These are phyloP conservation scores for Intellagama lesueurii DNA, from an alignment of 2,797 vertebrate species.

Conservation along the genomic window DNA sequence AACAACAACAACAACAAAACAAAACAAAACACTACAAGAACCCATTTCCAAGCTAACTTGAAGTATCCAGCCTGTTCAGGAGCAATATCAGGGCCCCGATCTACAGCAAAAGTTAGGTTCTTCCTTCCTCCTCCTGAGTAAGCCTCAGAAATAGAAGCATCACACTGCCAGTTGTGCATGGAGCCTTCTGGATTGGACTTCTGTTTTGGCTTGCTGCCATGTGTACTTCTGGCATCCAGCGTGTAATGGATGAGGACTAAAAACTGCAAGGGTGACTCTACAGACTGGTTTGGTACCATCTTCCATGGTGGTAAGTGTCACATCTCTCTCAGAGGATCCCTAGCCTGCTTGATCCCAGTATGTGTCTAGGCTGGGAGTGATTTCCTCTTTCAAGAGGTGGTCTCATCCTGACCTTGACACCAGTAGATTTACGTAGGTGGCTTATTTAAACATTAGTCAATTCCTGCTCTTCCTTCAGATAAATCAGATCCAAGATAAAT, in stretches of 20 bases:
- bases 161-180: not conserved
- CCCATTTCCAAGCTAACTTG: no score
- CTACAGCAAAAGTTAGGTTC: not conserved
- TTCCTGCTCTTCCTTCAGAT: not conserved
- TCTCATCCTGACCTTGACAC: not conserved
- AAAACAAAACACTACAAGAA: no score
- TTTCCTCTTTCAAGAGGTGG: not conserved
- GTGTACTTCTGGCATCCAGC: not conserved
- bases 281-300: not conserved
- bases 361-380: not conserved
- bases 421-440: not conserved
- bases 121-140: not conserved
- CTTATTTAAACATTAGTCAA: not conserved
- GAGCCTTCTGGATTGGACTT: not conserved
- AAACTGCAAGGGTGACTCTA: not conserved
- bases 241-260: not conserved
- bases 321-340: no score
- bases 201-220: not conserved
- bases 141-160: not conserved
- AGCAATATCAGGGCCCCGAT: not conserved
- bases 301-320: not conserved
- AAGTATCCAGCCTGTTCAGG: no score
- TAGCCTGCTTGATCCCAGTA: not conserved
- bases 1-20: not conserved
- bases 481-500: not conserved